A percentile compares a stretch with the other conserved stretches of the same genome.
phyloP scores from a whole-genome alignment of 2,888 invertebrate species.

The Harpagoxenus sublaevis region DNA sequence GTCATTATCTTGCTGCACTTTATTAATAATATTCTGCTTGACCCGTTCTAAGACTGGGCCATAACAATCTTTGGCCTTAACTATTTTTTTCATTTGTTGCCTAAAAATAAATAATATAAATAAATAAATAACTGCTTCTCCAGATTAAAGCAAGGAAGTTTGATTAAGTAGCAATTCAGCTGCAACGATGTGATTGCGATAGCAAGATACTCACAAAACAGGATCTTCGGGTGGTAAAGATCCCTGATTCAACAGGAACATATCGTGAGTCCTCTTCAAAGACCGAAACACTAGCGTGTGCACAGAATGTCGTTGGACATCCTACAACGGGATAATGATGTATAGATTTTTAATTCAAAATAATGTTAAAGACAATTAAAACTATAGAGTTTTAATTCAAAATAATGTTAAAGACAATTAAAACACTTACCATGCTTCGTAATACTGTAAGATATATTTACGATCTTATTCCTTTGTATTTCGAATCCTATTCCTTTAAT shows the following conservation, averaged over 20 bases:
- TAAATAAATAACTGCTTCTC: background rate
- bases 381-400: background rate
- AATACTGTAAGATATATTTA: background rate
- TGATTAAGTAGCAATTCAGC: background rate
- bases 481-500: background rate
- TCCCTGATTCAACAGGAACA: constrained; percentile 97
- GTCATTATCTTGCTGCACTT: constrained; percentile 87
- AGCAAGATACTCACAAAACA: constrained; percentile 89
- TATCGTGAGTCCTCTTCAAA: constrained; percentile 98
- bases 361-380: too few species aligned
- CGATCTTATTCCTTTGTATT: background rate
- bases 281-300: constrained; percentile 99
- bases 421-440: constrained; percentile 10
- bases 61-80: constrained; percentile 95
- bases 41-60: constrained; percentile 94
- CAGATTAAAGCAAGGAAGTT: background rate
- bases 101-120: constrained; percentile 85
- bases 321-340: constrained; percentile 86
- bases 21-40: constrained; percentile 89
- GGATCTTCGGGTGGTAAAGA: constrained; percentile 94
- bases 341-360: background rate
- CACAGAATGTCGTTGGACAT: constrained; percentile 98
- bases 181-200: background rate
- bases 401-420: background rate
- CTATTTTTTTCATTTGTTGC: constrained; percentile 90